phyloP scores from a whole-genome alignment of 2,113 vertebrate genomes.

The Callipepla squamata region DNA sequence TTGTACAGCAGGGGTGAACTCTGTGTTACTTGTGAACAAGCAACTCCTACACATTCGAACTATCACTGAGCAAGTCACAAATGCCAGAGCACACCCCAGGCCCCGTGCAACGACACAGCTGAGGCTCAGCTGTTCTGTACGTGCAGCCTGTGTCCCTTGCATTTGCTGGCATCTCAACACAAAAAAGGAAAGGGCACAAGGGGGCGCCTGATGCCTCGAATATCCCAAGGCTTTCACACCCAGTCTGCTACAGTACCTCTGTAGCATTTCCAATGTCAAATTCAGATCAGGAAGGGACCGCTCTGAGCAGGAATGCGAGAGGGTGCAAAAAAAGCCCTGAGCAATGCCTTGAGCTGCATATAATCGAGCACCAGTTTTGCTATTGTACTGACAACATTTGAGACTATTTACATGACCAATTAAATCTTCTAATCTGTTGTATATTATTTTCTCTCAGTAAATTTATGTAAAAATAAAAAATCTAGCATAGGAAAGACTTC shows the following conservation, averaged over 20 bases:
- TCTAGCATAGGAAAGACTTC: not conserved
- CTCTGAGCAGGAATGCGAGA: not conserved
- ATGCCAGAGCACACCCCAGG: not conserved
- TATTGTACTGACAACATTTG: not conserved
- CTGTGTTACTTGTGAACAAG: not conserved
- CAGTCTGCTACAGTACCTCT: not conserved
- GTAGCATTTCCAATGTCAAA: not conserved
- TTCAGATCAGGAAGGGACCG: not conserved
- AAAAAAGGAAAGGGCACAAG: slow-evolving; percentile 17
- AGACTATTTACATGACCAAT: not conserved
- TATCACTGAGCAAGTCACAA: accelerated
- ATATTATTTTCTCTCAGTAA: not conserved
- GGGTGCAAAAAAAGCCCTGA: not conserved
- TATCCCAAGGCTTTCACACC: not conserved
- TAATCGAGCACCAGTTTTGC: not conserved
- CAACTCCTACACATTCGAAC: not conserved
- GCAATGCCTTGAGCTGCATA: not conserved
- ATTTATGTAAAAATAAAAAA: accelerated
- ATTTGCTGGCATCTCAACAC: not conserved
- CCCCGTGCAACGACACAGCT: too few species aligned
- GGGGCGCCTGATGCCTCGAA: slow-evolving; percentile 26
- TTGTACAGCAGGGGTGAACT: not conserved
- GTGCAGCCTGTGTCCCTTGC: not conserved
- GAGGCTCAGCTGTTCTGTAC: not conserved
- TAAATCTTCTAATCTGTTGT: not conserved